Conservation (phyloP, 2,888 invertebrate genomes). For the Helleia helle region DNA sequence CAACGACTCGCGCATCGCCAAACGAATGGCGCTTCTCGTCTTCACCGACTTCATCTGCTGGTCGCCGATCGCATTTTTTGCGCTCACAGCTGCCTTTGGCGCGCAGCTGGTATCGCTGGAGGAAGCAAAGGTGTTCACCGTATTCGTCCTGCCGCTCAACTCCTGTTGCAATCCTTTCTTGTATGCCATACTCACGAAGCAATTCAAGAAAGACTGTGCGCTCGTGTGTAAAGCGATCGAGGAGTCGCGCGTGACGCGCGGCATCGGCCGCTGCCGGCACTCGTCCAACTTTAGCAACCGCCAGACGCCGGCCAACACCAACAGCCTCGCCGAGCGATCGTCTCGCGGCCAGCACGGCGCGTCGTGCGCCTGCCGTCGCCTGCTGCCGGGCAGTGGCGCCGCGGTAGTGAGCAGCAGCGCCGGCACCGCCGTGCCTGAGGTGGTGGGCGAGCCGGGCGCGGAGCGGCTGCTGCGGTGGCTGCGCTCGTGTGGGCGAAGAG, state of each 20-base stretch:
- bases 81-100: constrained; percentile 94
- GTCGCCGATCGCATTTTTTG: constrained; percentile 98
- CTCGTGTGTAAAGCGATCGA: constrained; percentile 97
- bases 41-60: constrained; percentile 98
- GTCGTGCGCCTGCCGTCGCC: constrained; percentile 74
- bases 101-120: constrained; percentile 92
- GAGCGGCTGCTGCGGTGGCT: constrained; percentile 60
- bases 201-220: constrained; percentile 97
- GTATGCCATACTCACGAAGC: constrained; percentile 97
- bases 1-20: constrained; percentile 96
- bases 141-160: constrained; percentile 96
- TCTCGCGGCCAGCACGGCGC: constrained; percentile 80
- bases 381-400: constrained; percentile 83
- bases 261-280: constrained; percentile 89
- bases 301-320: constrained; percentile 90
- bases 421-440: constrained; percentile 64
- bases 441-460: constrained; percentile 50
- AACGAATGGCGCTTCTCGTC: constrained; percentile 96
- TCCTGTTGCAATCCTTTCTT: constrained; percentile 98
- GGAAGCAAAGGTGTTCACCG: constrained; percentile 96
- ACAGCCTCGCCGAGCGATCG: constrained; percentile 86
- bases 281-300: constrained; percentile 91
- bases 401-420: constrained; percentile 72
- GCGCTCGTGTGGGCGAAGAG: constrained; percentile 44
- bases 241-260: constrained; percentile 91